phyloP scores from a whole-genome alignment of 2,113 vertebrate species.

The Tapirus terrestris region DNA sequence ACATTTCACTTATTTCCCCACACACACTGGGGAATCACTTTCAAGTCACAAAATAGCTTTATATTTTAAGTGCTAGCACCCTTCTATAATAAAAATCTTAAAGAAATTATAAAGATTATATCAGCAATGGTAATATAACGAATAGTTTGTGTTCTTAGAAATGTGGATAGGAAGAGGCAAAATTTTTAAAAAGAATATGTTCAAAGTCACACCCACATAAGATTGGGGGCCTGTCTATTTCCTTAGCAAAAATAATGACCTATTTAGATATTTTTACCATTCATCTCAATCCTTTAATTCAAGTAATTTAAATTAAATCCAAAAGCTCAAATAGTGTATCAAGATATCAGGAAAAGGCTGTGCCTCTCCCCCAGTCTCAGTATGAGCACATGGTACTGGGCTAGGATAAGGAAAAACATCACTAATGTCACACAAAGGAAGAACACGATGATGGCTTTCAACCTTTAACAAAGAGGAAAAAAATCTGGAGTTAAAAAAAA shows the following conservation, averaged over 20 bases:
- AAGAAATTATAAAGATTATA: slow-evolving; percentile 52
- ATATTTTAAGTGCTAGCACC: slow-evolving; percentile 66
- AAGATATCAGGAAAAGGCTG: not conserved
- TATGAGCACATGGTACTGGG: not conserved
- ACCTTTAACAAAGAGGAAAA: slow-evolving; percentile 61
- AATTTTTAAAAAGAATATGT: not conserved
- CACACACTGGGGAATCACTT: slow-evolving; percentile 73
- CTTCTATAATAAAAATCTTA: slow-evolving; percentile 49
- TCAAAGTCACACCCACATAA: slow-evolving; percentile 19
- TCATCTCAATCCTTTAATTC: slow-evolving; percentile 46
- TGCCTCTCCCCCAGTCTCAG: not conserved
- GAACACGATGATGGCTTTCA: slow-evolving; percentile 55
- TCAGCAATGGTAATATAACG: not conserved
- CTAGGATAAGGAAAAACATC: not conserved
- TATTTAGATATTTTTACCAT: not conserved
- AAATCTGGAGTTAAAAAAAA: slow-evolving; percentile 71
- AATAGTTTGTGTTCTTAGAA: slow-evolving; percentile 41
- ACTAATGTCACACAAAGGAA: slow-evolving; percentile 66
- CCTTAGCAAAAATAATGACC: slow-evolving; percentile 21
- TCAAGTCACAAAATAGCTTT: slow-evolving; percentile 75
- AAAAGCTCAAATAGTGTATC: slow-evolving; percentile 20
- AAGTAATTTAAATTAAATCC: not conserved
- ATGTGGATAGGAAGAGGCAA: not conserved
- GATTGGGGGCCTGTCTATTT: not conserved
- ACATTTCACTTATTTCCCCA: slow-evolving; percentile 71